Percentiles rank a stretch among this genome's conserved stretches.
phyloP scores from a whole-genome alignment of 2,888 invertebrate genomes.

The Norana najaformis region DNA sequence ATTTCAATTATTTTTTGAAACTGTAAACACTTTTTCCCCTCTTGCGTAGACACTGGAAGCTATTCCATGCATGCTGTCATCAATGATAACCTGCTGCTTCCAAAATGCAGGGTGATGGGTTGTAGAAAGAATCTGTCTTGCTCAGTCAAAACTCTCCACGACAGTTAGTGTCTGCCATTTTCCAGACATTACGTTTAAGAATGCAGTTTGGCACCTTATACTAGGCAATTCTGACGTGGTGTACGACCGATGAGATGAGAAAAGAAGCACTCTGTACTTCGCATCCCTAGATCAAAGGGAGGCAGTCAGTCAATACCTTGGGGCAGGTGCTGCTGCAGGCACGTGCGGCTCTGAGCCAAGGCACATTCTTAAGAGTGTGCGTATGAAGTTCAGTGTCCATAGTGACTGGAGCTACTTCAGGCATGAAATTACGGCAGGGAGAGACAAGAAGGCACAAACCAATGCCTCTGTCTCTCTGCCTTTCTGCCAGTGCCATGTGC shows the following conservation, averaged over 20 bases:
- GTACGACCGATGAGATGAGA: not conserved
- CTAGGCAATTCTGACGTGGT: not conserved
- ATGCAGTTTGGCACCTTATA: not conserved
- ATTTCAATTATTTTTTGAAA: not conserved
- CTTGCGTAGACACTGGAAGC: not conserved
- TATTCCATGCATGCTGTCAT: not conserved
- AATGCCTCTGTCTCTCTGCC: not conserved
- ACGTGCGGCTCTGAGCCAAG: not conserved
- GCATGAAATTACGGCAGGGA: not conserved
- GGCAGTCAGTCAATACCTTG: not conserved
- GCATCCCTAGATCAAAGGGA: not conserved
- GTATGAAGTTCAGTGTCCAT: not conserved
- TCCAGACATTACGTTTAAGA: not conserved
- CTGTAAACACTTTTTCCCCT: not conserved
- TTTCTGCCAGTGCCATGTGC: too few species aligned
- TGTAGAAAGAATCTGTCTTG: too few species aligned
- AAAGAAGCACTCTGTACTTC: not conserved
- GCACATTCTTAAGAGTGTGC: not conserved
- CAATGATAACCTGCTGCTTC: too few species aligned
- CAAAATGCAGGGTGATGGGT: too few species aligned
- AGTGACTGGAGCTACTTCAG: not conserved
- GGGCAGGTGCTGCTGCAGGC: conserved; percentile 13
- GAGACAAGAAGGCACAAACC: not conserved
- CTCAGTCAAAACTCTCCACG: too few species aligned
- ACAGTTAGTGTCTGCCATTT: too few species aligned